Percentiles rank a stretch among this genome's conserved stretches.
phyloP scores from a whole-genome alignment of 2,888 invertebrate species.

The Teinopalpus imperialis region DNA sequence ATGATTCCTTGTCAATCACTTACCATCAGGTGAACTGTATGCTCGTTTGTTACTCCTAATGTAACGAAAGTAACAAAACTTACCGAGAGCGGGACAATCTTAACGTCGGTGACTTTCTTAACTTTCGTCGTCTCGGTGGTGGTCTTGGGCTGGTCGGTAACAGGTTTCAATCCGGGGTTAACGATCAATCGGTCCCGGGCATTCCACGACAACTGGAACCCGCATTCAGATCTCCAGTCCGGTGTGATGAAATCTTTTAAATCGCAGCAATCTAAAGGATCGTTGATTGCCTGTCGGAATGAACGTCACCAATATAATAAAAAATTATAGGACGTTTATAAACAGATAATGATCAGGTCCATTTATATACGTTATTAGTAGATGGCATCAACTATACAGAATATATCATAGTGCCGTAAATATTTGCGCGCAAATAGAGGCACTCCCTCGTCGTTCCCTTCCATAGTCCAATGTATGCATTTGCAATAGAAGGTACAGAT shows the following conservation, averaged over 20 bases:
- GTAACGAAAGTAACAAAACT: constrained; percentile 35
- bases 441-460: too few relatives aligned
- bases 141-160: constrained; percentile 4
- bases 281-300: constrained; percentile 32
- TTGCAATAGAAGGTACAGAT: too few relatives aligned
- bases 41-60: too few relatives aligned
- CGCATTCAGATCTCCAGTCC: constrained; percentile 53
- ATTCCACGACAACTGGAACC: constrained; percentile 53
- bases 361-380: too few relatives aligned
- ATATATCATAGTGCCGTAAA: too few relatives aligned
- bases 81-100: constrained; percentile 57
- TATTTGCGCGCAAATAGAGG: too few relatives aligned
- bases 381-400: too few relatives aligned
- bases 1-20: too few relatives aligned
- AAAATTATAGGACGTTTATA: constrained; percentile 4
- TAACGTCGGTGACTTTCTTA: constrained; percentile 43
- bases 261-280: constrained; percentile 68
- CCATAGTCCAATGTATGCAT: too few relatives aligned
- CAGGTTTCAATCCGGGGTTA: constrained; percentile 24
- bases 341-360: too few relatives aligned
- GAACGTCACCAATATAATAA: neutral
- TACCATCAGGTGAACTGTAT: too few relatives aligned
- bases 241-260: constrained; percentile 53
- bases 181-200: constrained; percentile 45
- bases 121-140: constrained; percentile 36